phyloP scores from a whole-genome alignment of 2,888 invertebrate species.

The Oxycera nigricornis region DNA sequence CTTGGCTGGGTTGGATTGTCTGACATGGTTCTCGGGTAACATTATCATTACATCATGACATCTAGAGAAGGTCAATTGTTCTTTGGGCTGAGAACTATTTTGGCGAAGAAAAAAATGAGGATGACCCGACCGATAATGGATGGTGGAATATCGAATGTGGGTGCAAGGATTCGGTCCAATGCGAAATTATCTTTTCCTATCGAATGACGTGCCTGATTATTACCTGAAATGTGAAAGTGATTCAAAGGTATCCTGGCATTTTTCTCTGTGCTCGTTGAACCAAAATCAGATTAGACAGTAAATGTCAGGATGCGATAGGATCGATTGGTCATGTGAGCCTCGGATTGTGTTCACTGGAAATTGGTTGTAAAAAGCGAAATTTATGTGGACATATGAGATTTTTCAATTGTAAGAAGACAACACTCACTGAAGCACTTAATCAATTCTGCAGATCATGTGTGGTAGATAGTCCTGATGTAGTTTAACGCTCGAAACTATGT shows the following conservation, averaged over 20 bases:
- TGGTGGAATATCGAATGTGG: not conserved
- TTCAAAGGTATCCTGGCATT: slow-evolving; percentile 31
- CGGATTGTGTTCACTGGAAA: not conserved
- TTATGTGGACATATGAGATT: slow-evolving; percentile 32
- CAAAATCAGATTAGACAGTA: slow-evolving; percentile 31
- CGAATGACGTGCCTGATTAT: not conserved
- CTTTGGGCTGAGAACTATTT: not conserved
- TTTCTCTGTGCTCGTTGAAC: slow-evolving; percentile 24
- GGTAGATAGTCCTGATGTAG: too few relatives aligned
- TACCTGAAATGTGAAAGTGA: slow-evolving; percentile 12
- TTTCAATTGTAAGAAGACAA: slow-evolving; percentile 26
- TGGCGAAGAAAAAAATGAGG: not conserved
- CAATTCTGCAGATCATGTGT: too few relatives aligned
- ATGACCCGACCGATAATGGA: slow-evolving; percentile 10
- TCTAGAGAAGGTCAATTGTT: slow-evolving; percentile 33
- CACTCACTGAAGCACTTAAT: not conserved
- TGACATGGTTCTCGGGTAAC: not conserved
- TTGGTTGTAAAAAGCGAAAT: slow-evolving; percentile 23
- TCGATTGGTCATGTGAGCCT: slow-evolving; percentile 27
- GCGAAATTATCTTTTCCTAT: slow-evolving; percentile 27
- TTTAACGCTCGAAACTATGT: too few relatives aligned
- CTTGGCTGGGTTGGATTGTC: not conserved
- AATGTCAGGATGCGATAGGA: slow-evolving; percentile 16
- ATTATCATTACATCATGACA: slow-evolving; percentile 36
- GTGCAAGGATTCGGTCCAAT: slow-evolving; percentile 15